Percentiles rank a stretch among this genome's conserved stretches.
Evolutionary conservation across 2,113 vertebrate genomes (phyloP).

Genomic region (Columbina picui): DNA sequence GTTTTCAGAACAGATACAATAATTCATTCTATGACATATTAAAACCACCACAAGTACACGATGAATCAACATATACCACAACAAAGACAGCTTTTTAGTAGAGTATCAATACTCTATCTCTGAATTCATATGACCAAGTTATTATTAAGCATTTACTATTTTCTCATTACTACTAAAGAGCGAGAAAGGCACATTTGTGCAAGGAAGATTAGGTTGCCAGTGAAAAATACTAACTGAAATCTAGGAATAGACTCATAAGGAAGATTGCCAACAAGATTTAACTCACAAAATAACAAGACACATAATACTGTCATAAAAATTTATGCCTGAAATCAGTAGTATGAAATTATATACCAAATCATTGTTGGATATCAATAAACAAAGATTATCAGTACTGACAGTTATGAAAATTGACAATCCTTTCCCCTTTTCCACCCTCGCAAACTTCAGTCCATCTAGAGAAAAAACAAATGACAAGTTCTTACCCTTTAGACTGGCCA

Average conservation of each 20-base stretch:
- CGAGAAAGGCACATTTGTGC: neutral
- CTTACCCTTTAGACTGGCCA: constrained; percentile 98
- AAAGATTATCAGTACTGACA: neutral
- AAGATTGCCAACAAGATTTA: neutral
- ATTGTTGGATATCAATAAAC: neutral
- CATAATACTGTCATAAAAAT: neutral
- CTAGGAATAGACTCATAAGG: neutral
- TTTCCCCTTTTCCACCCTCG: neutral
- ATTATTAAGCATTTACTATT: neutral
- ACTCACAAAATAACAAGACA: neutral
- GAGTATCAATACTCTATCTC: neutral
- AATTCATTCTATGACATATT: neutral
- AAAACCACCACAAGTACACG: neutral
- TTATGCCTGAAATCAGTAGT: neutral
- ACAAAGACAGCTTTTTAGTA: neutral
- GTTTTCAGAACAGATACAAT: neutral
- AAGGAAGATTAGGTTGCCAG: neutral
- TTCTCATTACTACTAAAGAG: neutral
- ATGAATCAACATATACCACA: neutral
- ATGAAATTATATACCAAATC: neutral
- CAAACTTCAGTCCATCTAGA: neutral
- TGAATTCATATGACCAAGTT: neutral
- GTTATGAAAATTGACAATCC: neutral
- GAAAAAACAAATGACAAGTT: neutral
- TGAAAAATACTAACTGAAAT: neutral